Conservation (phyloP, 2,113 vertebrate genomes). For the Eudyptes chrysolophus region DNA sequence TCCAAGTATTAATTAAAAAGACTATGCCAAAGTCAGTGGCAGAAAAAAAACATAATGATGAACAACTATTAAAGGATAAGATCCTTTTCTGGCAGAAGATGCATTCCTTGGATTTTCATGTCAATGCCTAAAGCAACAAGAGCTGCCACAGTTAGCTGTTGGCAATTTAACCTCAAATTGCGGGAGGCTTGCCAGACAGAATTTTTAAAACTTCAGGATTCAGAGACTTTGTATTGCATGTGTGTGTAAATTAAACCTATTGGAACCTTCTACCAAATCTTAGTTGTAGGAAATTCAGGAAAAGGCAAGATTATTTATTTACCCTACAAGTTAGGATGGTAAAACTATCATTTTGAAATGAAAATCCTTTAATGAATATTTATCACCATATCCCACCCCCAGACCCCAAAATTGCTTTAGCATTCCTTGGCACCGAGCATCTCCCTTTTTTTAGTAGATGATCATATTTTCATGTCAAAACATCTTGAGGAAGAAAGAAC, state of each 20-base stretch:
- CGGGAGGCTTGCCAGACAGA: not conserved
- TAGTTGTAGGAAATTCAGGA: conserved; percentile 11
- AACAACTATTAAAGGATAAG: conserved; percentile 14
- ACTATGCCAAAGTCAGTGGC: not conserved
- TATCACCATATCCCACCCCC: not conserved
- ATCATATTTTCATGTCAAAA: conserved; percentile 69
- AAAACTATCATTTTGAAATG: conserved; percentile 61
- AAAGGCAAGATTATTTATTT: not conserved
- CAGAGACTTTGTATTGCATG: not conserved
- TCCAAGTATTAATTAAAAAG: conserved; percentile 50
- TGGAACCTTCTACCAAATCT: not conserved
- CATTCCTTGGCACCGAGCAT: conserved; percentile 51
- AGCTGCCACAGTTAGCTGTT: not conserved
- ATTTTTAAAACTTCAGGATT: not conserved
- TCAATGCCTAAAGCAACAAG: not conserved
- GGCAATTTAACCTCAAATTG: not conserved
- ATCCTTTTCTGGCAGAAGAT: conserved; percentile 38
- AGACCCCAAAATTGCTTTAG: conserved; percentile 50
- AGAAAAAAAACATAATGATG: conserved; percentile 2
- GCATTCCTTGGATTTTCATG: conserved; percentile 3
- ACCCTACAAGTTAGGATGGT: not conserved
- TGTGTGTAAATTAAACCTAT: not conserved
- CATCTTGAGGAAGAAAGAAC: conserved; percentile 56
- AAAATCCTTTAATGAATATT: conserved; percentile 65
- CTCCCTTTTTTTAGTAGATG: conserved; percentile 61